Percentiles rank a stretch among this genome's conserved stretches.
phyloP scores from a whole-genome alignment of 2,113 vertebrate species.

The Dasypus novemcinctus region DNA sequence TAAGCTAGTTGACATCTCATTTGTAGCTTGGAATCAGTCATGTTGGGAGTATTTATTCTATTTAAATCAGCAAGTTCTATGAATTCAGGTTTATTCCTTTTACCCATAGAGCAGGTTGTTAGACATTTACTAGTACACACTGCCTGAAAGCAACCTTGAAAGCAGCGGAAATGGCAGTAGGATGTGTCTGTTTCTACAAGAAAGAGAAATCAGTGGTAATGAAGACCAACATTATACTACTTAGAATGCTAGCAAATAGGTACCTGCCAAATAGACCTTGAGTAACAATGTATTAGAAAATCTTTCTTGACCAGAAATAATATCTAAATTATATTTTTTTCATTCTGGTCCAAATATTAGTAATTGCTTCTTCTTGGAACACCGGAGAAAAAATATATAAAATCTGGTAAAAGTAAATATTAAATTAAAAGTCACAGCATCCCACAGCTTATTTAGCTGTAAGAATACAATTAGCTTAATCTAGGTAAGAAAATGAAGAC shows the following conservation, averaged over 20 bases:
- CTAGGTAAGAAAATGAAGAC: background rate
- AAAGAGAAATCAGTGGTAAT: slow-evolving; percentile 27
- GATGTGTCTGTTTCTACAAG: background rate
- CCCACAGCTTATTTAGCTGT: background rate
- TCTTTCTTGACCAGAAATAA: background rate
- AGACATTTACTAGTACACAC: background rate
- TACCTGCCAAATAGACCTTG: background rate
- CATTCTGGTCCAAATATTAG: background rate
- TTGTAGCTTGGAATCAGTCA: background rate
- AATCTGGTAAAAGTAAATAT: background rate
- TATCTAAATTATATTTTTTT: background rate
- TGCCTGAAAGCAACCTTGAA: background rate
- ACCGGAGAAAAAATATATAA: background rate
- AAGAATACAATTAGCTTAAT: slow-evolving; percentile 2
- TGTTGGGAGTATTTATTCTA: background rate
- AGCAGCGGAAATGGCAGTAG: background rate
- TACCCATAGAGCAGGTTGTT: background rate
- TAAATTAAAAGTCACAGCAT: background rate
- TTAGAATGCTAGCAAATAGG: background rate
- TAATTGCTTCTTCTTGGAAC: background rate
- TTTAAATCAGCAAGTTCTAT: slow-evolving; percentile 7
- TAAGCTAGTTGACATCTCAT: background rate
- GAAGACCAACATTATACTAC: background rate
- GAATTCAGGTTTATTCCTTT: background rate
- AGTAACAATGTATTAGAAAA: background rate